phyloP scores from a whole-genome alignment of 2,888 invertebrate genomes.

The Phalera bucephala region DNA sequence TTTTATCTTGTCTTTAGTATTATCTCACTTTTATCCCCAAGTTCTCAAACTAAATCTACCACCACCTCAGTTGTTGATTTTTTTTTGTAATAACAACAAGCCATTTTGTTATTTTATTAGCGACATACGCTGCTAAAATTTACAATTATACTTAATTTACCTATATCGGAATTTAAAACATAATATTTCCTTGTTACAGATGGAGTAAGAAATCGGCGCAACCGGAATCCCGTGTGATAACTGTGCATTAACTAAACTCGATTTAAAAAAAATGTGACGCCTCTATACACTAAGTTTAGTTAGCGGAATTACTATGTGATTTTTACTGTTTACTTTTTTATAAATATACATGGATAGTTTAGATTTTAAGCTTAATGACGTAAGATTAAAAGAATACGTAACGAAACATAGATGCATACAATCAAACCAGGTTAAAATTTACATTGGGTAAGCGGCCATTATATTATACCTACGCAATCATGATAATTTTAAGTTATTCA shows the following conservation, averaged over 20 bases:
- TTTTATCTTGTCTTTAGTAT: too few relatives aligned
- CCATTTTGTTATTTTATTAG: too few relatives aligned
- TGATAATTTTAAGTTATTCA: constrained; percentile 9
- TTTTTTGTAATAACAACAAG: too few relatives aligned
- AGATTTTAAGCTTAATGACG: constrained; percentile 36
- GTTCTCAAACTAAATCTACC: too few relatives aligned
- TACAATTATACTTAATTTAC: too few relatives aligned
- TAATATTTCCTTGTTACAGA: constrained; percentile 67
- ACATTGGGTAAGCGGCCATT: constrained; percentile 7
- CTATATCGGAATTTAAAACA: too few relatives aligned
- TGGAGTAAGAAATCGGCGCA: constrained; percentile 35
- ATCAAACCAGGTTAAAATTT: constrained; percentile 20
- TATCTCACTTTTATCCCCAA: too few relatives aligned
- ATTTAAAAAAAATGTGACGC: constrained; percentile 44
- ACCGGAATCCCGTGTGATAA: constrained; percentile 62
- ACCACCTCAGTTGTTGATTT: too few relatives aligned
- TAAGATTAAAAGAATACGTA: constrained; percentile 36
- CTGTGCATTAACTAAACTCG: constrained; percentile 60
- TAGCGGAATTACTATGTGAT: constrained; percentile 79
- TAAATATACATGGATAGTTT: constrained; percentile 59
- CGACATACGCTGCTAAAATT: too few relatives aligned
- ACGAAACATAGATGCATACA: constrained; percentile 28
- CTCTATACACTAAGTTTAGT: constrained; percentile 58
- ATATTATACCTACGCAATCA: constrained; percentile 11
- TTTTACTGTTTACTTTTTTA: constrained; percentile 58